Conservation (phyloP, 1,140 invertebrate genomes). For the Diorhabda carinulata region DNA sequence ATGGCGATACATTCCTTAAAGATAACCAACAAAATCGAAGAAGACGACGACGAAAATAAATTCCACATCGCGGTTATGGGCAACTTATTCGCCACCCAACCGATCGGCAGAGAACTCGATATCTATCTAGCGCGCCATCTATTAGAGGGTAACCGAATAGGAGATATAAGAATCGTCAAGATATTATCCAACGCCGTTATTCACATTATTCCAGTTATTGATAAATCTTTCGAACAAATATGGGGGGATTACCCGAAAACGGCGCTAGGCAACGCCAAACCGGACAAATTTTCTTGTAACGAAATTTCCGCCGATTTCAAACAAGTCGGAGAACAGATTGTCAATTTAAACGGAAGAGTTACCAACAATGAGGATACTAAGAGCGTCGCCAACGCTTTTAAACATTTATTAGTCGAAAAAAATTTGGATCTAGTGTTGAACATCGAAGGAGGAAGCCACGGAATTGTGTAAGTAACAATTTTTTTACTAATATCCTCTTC, state of each 20-base stretch:
- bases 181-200: slow-evolving; percentile 70
- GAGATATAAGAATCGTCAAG: slow-evolving; percentile 49
- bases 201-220: slow-evolving; percentile 73
- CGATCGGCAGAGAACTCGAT: slow-evolving; percentile 77
- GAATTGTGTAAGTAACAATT: slow-evolving; percentile 51
- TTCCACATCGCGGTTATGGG: slow-evolving; percentile 78
- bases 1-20: slow-evolving; percentile 61
- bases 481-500: slow-evolving; percentile 9
- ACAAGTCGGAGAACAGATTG: slow-evolving; percentile 43
- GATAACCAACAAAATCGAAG: slow-evolving; percentile 57
- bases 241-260: slow-evolving; percentile 42
- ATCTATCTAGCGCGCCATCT: slow-evolving; percentile 80
- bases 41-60: slow-evolving; percentile 69
- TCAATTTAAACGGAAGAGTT: slow-evolving; percentile 29
- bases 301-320: slow-evolving; percentile 52
- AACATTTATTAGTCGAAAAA: slow-evolving; percentile 53
- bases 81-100: slow-evolving; percentile 78
- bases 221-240: slow-evolving; percentile 54
- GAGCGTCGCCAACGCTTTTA: slow-evolving; percentile 55
- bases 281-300: slow-evolving; percentile 56
- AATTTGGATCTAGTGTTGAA: slow-evolving; percentile 61
- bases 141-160: slow-evolving; percentile 62
- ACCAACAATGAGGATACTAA: slow-evolving; percentile 39
- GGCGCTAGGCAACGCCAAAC: slow-evolving; percentile 26
- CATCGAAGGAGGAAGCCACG: slow-evolving; percentile 59